phyloP scores from a whole-genome alignment of 2,888 invertebrate species.

The Cepaea hortensis region DNA sequence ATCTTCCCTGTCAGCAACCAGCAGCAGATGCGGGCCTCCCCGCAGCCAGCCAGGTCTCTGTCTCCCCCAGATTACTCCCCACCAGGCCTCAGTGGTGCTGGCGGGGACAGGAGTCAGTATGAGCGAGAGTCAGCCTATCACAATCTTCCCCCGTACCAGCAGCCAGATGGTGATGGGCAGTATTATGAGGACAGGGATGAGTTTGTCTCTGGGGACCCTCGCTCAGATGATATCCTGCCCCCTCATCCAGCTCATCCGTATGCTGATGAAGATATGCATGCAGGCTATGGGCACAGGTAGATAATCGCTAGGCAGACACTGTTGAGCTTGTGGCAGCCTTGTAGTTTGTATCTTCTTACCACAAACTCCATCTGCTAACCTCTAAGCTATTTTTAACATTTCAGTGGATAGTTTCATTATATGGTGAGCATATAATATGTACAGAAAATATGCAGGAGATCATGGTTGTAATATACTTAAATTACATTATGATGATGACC shows the following conservation, averaged over 20 bases:
- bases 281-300: slow-evolving; percentile 45
- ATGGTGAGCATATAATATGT: too few relatives aligned
- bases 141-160: slow-evolving; percentile 46
- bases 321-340: neutral
- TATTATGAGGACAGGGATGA: slow-evolving; percentile 33
- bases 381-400: too few relatives aligned
- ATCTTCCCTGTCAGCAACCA: slow-evolving; percentile 11
- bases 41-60: slow-evolving; percentile 50
- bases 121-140: slow-evolving; percentile 49
- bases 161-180: slow-evolving; percentile 15
- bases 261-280: slow-evolving; percentile 44
- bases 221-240: slow-evolving; percentile 43
- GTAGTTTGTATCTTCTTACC: too few relatives aligned
- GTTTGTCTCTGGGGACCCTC: slow-evolving; percentile 19
- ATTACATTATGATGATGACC: too few relatives aligned
- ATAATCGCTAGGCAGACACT: neutral
- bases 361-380: too few relatives aligned
- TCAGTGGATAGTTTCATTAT: too few relatives aligned
- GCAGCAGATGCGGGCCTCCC: slow-evolving; percentile 39
- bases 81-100: slow-evolving; percentile 8
- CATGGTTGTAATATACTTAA: too few relatives aligned
- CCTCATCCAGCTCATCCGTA: slow-evolving; percentile 46
- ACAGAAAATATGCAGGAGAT: too few relatives aligned
- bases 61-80: slow-evolving; percentile 38
- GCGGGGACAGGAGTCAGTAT: slow-evolving; percentile 10